Evolutionary conservation across 2,888 invertebrate species (phyloP).

Genomic region (Drosophila bunnanda): DNA sequence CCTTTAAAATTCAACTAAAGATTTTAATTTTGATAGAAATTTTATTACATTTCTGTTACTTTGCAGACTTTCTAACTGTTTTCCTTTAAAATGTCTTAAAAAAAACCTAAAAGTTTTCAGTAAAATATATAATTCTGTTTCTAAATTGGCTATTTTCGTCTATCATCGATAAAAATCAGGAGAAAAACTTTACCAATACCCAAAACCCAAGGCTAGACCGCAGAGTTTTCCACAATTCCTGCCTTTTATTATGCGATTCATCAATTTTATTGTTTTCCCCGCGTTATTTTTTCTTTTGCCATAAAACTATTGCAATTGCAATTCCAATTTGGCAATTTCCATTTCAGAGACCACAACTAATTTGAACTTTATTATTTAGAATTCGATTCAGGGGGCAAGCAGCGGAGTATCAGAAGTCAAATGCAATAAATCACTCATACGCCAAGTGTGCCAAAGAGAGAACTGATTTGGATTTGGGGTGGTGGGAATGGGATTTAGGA

Average conservation of each 20-base stretch:
- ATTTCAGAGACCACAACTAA: slow-evolving; percentile 69
- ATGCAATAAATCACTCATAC: slow-evolving; percentile 73
- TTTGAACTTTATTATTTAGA: slow-evolving; percentile 75
- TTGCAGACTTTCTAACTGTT: neutral
- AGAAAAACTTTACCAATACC: slow-evolving; percentile 15
- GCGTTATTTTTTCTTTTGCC: slow-evolving; percentile 15
- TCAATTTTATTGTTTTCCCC: slow-evolving; percentile 59
- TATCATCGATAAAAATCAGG: slow-evolving; percentile 4
- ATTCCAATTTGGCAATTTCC: slow-evolving; percentile 59
- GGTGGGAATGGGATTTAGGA: slow-evolving; percentile 2
- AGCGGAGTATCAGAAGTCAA: slow-evolving; percentile 49
- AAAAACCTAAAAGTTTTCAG: neutral
- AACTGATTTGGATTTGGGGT: slow-evolving; percentile 6
- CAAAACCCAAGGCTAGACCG: slow-evolving; percentile 6
- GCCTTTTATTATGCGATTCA: slow-evolving; percentile 54
- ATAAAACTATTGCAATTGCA: slow-evolving; percentile 54
- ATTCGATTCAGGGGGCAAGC: slow-evolving; percentile 52
- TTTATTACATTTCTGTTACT: neutral
- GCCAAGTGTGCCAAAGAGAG: slow-evolving; percentile 55
- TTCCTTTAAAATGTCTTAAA: neutral
- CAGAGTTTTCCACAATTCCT: slow-evolving; percentile 20
- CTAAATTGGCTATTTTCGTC: neutral
- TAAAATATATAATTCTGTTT: neutral
- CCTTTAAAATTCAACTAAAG: neutral
- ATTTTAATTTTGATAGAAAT: neutral